phyloP scores from a whole-genome alignment of 2,797 vertebrate species.

The Enteromius mattozi region DNA sequence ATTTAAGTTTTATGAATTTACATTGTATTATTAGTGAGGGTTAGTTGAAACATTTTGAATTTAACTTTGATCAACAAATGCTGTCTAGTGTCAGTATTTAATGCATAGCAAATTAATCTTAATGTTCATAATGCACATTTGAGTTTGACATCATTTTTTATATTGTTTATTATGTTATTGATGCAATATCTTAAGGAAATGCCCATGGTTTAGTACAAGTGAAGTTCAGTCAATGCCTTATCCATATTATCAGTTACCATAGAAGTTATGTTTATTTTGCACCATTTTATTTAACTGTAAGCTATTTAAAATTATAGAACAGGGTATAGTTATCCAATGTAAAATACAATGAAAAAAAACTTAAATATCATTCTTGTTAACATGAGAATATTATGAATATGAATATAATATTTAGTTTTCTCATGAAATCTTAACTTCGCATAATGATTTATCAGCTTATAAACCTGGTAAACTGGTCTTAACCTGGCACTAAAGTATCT shows the following conservation, averaged over 20 bases:
- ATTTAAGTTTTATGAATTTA: neutral
- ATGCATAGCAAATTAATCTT: neutral
- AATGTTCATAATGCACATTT: neutral
- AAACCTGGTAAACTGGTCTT: neutral
- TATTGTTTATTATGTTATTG: neutral
- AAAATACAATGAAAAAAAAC: neutral
- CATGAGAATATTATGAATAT: neutral
- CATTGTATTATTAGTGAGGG: neutral
- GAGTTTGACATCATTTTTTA: neutral
- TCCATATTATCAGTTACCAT: neutral
- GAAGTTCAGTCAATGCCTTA: neutral
- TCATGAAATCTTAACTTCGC: neutral
- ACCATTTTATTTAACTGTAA: neutral
- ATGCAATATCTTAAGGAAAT: neutral
- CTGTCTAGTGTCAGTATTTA: neutral
- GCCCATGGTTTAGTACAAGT: neutral
- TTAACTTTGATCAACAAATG: neutral
- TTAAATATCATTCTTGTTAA: neutral
- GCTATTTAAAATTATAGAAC: neutral
- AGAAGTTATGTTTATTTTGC: neutral
- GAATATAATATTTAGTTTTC: neutral
- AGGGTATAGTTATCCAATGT: neutral
- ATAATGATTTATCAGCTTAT: neutral
- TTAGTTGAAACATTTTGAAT: neutral
- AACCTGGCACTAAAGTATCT: neutral